These are phyloP conservation scores for Nomia melanderi DNA, from an alignment of 1,140 invertebrate species.

Conservation along the genomic window DNA sequence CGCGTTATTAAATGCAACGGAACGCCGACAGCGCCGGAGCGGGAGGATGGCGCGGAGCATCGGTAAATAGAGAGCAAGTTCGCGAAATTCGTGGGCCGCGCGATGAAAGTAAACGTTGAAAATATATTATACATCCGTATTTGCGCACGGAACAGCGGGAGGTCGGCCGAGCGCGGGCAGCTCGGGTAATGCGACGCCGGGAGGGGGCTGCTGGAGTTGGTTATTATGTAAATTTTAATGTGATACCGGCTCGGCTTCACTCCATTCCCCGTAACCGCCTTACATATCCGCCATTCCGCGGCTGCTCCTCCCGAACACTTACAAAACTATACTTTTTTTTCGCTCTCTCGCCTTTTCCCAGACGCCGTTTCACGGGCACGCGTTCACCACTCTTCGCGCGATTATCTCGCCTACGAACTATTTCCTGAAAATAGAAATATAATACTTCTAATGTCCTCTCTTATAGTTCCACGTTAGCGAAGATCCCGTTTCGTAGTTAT, in stretches of 20 bases:
- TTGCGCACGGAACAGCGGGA: constrained; percentile 20
- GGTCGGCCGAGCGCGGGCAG: constrained; percentile 23
- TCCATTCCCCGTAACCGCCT: constrained; percentile 66
- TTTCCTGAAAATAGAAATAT: no score
- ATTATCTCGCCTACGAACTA: no score
- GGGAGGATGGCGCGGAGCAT: not conserved
- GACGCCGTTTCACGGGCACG: no score
- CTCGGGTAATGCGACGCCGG: constrained; percentile 45
- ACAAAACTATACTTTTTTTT: constrained; percentile 65
- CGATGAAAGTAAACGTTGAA: constrained; percentile 39
- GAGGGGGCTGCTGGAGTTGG: constrained; percentile 51
- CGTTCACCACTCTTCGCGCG: no score
- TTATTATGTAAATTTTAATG: constrained; percentile 76
- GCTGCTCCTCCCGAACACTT: constrained; percentile 65
- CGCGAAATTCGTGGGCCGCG: constrained; percentile 24
- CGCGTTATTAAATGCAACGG: constrained; percentile 34
- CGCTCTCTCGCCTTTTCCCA: not conserved
- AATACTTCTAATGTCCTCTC: no score
- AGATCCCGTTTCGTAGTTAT: no score
- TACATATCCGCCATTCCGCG: constrained; percentile 65
- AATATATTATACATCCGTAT: constrained; percentile 43
- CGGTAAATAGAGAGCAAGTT: not conserved
- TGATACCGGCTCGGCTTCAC: constrained; percentile 68
- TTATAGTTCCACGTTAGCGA: no score
- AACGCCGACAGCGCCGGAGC: not conserved